A percentile compares a stretch with the other conserved stretches of the same genome.
Evolutionary conservation across 2,113 vertebrate species (phyloP).

Genomic region (Tiliqua scincoides): DNA sequence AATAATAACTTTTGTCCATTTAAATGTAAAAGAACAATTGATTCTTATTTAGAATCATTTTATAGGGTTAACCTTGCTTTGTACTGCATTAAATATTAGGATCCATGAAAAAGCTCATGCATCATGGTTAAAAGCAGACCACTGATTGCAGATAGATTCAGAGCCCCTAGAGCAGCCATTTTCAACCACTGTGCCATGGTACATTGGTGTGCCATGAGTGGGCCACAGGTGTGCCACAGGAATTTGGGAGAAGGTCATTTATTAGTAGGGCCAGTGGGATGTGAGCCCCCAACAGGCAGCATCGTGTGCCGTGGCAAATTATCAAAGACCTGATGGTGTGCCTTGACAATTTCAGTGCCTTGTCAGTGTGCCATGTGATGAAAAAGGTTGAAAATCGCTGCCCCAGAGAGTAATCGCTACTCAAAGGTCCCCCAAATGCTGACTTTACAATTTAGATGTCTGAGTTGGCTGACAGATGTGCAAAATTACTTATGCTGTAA

Average conservation of each 20-base stretch:
- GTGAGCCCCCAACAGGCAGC: no score
- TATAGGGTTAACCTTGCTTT: neutral
- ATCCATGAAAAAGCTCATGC: neutral
- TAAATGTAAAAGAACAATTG: neutral
- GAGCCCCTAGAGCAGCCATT: rapidly evolving
- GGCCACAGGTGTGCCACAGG: no score
- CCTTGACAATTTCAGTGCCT: no score
- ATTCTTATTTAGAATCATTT: constrained; percentile 6
- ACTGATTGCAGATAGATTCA: constrained; percentile 5
- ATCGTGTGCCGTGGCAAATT: no score
- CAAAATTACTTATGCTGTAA: constrained; percentile 38
- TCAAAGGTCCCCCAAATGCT: neutral
- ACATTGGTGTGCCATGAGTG: no score
- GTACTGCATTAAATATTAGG: constrained; percentile 1
- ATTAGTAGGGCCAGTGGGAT: no score
- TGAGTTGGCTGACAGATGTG: neutral
- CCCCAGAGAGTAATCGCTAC: rapidly evolving
- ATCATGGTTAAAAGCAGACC: neutral
- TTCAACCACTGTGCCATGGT: no score
- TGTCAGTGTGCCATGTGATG: no score
- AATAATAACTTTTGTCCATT: neutral
- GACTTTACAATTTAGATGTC: constrained; percentile 11
- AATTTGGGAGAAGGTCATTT: no score
- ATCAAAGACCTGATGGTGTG: no score
- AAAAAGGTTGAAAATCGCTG: no score